Percentiles rank a stretch among this genome's conserved stretches.
Evolutionary conservation across 2,797 vertebrate genomes (phyloP).

Genomic region (Pyrrhura leucotis): DNA sequence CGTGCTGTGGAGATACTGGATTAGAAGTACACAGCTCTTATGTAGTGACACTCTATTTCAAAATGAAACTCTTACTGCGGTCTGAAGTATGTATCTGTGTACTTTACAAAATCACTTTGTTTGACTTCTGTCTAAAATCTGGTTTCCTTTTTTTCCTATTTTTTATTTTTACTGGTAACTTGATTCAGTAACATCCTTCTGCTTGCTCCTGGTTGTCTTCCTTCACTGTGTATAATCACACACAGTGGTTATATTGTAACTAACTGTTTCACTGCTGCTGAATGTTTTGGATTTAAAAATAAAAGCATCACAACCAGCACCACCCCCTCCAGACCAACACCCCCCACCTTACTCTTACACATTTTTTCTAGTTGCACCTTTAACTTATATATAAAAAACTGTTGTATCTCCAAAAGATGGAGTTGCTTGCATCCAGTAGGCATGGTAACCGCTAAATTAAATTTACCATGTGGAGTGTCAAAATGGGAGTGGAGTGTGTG

Average conservation of each 20-base stretch:
- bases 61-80: not conserved
- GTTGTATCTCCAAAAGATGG: not conserved
- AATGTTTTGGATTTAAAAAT: not conserved
- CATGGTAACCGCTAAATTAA: not conserved
- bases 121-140: not conserved
- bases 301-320: not conserved
- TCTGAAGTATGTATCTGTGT: not conserved
- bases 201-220: not conserved
- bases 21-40: not conserved
- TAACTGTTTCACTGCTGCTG: not conserved
- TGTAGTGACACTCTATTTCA: fast-evolving
- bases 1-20: not conserved
- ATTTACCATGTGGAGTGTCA: not conserved
- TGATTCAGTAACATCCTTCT: not conserved
- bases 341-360: not conserved
- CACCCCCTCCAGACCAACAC: not conserved
- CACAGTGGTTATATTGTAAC: not conserved
- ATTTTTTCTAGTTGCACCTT: not conserved
- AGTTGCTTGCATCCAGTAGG: not conserved
- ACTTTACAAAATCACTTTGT: not conserved
- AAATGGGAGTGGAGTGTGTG: not conserved
- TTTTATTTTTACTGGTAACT: not conserved
- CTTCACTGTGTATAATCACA: not conserved
- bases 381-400: not conserved
- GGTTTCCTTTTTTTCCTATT: fast-evolving